Evolutionary conservation across 1,140 invertebrate species (phyloP), one percentile per base, ranked within the genome.

Genomic region (Ladona fulva): DNA sequence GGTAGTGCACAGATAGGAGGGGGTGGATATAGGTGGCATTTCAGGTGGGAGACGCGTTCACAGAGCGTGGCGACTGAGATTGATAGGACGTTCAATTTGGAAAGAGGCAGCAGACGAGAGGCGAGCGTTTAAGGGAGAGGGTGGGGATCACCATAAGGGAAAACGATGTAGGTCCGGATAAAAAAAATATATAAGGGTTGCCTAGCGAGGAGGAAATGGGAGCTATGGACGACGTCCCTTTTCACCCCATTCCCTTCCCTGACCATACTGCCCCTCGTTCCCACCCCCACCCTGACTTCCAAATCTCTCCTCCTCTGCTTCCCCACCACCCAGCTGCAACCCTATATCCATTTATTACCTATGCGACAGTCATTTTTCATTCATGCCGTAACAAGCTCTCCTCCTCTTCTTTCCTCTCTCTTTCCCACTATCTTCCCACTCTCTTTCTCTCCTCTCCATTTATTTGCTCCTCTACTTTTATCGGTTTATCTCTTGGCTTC

Each of bases 331-430:
- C n/a, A 16, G 3, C 12, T 66, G 52, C 52, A 66, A 37, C 52
- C 52, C 52, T 66, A 66, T 22, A 66, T 66, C n/a, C 52, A 66
- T 66, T 66, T 66, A 66, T 66, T 66, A 66, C 52, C 52, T 66
- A 66, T 66, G 52, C 52, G 52, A 66, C 52, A 66, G 52, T 66
- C 52, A 66, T 66, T 66, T 66, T 66, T 66, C 52, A 66, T 66
- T 66, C 52, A 66, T 66, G 52, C 52, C 52, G 52, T 66, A 19
- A 66, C 52, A 66, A 66, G 52, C 52, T 22, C n/a, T 66, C 44
- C 19, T 19, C 44, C 44, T 52, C 44, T 52, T 11, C 52, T 66
- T 66, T 66, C 52, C 52, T 6, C 52, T 22, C 52, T 37, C 29
- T 37, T 37, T 37, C 8, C 29, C 29, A 37, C 3, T 12, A 22